These are phyloP conservation scores for Neopelma chrysocephalum DNA, from an alignment of 2,797 vertebrate species.

Conservation along the genomic window DNA sequence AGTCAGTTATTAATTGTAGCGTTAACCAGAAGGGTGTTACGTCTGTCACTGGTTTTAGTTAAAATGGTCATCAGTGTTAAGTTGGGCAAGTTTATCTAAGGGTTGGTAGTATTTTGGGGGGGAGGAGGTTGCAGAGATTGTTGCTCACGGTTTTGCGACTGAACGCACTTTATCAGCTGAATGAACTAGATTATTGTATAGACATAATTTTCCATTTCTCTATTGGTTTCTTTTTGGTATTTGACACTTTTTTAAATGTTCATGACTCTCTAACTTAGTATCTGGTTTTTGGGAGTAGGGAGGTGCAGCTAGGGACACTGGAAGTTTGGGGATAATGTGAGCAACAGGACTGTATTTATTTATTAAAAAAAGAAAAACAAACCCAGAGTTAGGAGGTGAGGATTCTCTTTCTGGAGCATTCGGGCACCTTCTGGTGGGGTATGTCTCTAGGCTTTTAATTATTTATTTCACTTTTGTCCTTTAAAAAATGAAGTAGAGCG, in stretches of 20 bases:
- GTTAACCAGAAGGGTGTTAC: conserved; percentile 52
- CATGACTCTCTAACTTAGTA: conserved; percentile 38
- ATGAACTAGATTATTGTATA: not conserved
- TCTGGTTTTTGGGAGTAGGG: conserved; percentile 21
- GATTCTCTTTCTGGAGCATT: conserved; percentile 76
- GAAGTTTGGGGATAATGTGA: conserved; percentile 71
- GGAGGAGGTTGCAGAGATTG: conserved; percentile 24
- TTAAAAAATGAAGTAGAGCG: conserved; percentile 13
- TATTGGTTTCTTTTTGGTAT: conserved; percentile 20
- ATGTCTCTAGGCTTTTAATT: conserved; percentile 47
- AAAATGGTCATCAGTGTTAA: conserved; percentile 68
- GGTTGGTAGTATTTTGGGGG: conserved; percentile 58
- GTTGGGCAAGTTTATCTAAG: conserved; percentile 73
- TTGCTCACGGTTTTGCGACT: not conserved
- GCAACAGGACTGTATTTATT: conserved; percentile 75
- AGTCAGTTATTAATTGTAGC: conserved; percentile 54
- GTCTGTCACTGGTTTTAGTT: conserved; percentile 62
- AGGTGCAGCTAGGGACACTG: conserved; percentile 24
- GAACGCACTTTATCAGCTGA: not conserved
- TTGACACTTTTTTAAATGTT: conserved; percentile 32
- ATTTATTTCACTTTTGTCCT: conserved; percentile 60
- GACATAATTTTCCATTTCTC: conserved; percentile 48
- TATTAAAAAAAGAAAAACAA: not conserved
- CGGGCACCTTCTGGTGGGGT: conserved; percentile 63
- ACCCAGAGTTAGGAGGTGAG: conserved; percentile 16